Conservation (phyloP, 2,888 invertebrate species). For the Cerceris ruficornis region DNA sequence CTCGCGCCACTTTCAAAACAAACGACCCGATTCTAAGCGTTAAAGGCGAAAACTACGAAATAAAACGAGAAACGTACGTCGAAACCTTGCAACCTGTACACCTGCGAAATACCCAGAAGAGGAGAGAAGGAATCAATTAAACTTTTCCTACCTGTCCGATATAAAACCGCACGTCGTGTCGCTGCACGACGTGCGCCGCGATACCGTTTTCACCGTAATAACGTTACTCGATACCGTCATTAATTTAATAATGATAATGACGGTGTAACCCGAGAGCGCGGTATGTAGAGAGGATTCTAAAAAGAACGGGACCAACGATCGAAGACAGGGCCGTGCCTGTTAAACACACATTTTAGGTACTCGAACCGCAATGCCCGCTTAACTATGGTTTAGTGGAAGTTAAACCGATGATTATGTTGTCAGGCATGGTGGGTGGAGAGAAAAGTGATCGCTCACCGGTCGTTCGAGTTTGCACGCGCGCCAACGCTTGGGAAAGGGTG, state of each 20-base stretch:
- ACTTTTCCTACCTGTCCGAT: too few species aligned
- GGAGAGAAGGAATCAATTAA: too few species aligned
- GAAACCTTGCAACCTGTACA: too few species aligned
- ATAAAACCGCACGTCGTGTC: too few species aligned
- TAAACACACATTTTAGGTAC: conserved; percentile 79
- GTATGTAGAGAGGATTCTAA: conserved; percentile 26
- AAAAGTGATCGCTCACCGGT: conserved; percentile 80
- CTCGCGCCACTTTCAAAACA: too few species aligned
- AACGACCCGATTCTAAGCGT: too few species aligned
- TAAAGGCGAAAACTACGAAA: too few species aligned
- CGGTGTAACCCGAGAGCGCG: conserved; percentile 47
- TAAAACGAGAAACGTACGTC: too few species aligned
- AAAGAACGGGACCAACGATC: conserved; percentile 31
- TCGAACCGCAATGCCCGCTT: conserved; percentile 77
- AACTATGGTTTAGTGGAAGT: conserved; percentile 79
- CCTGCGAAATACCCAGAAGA: too few species aligned
- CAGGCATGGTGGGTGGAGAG: conserved; percentile 70
- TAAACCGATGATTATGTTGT: conserved; percentile 82
- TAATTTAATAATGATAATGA: conserved; percentile 55
- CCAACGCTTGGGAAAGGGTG: conserved; percentile 9
- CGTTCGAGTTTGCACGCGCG: conserved; percentile 55
- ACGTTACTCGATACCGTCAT: conserved; percentile 43
- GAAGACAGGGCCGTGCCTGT: conserved; percentile 58
- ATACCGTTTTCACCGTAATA: conserved; percentile 6
- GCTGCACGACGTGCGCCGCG: neutral